Percentiles rank a stretch among this genome's conserved stretches.
These are phyloP conservation scores for Strigops habroptila DNA, from an alignment of 2,113 vertebrate genomes.

Conservation along the genomic window DNA sequence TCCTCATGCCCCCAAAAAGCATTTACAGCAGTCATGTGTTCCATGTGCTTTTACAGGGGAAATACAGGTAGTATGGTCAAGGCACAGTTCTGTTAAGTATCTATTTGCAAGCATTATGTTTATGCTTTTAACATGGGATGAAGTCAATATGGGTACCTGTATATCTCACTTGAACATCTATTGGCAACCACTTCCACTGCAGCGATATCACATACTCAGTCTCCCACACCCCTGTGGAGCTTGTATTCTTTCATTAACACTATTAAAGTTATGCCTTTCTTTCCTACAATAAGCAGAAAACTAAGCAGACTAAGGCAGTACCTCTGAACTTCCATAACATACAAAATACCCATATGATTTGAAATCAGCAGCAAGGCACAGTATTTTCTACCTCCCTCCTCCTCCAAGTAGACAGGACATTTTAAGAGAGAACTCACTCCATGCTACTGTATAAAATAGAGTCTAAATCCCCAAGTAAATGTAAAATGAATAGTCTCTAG, in stretches of 20 bases:
- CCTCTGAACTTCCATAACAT: not conserved
- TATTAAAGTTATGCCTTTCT: not conserved
- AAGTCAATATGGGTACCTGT: not conserved
- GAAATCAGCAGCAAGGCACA: not conserved
- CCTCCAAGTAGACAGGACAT: not conserved
- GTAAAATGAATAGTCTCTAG: not conserved
- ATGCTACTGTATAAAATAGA: not conserved
- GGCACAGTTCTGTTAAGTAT: not conserved
- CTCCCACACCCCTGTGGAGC: not conserved
- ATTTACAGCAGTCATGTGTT: fast-evolving
- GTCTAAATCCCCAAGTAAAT: conserved; percentile 2
- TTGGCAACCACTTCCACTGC: not conserved
- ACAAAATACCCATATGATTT: not conserved
- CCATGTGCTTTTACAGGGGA: fast-evolving
- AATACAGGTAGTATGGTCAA: not conserved
- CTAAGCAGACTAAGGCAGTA: not conserved
- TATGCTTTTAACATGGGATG: not conserved
- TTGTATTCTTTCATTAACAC: not conserved
- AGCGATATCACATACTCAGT: fast-evolving
- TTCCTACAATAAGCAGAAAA: not conserved
- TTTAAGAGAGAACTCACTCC: not conserved
- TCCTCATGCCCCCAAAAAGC: fast-evolving
- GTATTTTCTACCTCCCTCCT: not conserved
- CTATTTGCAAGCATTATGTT: not conserved
- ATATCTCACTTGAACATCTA: not conserved